These are phyloP conservation scores for Adelognathus sp. DNA, from an alignment of 2,888 invertebrate genomes.

Conservation along the genomic window DNA sequence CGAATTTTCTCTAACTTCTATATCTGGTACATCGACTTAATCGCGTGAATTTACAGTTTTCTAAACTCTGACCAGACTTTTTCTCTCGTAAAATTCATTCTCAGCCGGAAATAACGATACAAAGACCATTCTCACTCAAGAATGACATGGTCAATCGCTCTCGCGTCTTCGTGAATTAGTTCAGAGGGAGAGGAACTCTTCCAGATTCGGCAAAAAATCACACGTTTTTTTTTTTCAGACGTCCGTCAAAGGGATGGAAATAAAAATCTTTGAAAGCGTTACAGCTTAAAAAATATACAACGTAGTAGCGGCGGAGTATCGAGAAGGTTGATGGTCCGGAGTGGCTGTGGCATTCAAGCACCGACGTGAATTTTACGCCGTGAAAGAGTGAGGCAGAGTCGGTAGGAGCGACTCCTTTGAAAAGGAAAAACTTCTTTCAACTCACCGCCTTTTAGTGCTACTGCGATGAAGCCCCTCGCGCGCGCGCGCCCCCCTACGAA, in stretches of 20 bases:
- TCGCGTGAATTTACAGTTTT: too few relatives aligned
- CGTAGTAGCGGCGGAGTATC: conserved; percentile 1
- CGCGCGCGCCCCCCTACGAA: too few relatives aligned
- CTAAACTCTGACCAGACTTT: too few relatives aligned
- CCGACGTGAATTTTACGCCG: conserved; percentile 71
- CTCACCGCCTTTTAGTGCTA: conserved; percentile 77
- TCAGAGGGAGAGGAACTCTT: neutral
- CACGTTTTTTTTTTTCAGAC: conserved; percentile 1
- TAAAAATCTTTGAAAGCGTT: conserved; percentile 42
- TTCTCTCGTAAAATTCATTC: conserved; percentile 65
- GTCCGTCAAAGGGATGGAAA: neutral
- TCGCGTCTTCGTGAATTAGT: conserved; percentile 11
- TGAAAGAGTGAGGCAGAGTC: conserved; percentile 26
- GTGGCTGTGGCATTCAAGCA: conserved; percentile 44
- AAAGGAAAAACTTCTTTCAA: conserved; percentile 78
- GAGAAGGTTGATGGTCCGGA: conserved; percentile 41
- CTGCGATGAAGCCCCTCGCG: conserved; percentile 47
- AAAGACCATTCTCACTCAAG: conserved; percentile 42
- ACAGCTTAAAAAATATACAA: conserved; percentile 49
- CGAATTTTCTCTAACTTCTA: too few relatives aligned
- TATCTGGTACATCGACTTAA: too few relatives aligned
- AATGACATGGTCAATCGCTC: conserved; percentile 46
- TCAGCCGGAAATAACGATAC: conserved; percentile 68
- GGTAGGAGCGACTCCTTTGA: conserved; percentile 76
- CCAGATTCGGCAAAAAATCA: neutral